Conservation (phyloP, 2,113 vertebrate genomes). For the Nettapus auritus region DNA sequence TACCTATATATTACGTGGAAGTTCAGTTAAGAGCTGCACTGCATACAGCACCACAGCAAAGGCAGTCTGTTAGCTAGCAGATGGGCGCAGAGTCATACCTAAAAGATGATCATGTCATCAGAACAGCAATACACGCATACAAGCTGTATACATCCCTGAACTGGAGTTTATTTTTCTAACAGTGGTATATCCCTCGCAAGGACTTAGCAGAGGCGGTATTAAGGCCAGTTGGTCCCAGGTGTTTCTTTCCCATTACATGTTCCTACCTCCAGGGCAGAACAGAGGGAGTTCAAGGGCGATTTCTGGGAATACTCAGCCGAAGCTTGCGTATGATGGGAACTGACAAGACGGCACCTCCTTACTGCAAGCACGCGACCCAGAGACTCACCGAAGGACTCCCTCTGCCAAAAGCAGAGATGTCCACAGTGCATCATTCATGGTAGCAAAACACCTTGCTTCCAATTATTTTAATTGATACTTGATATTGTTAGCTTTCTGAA, state of each 20-base stretch:
- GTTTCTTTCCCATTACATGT: neutral
- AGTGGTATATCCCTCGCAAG: neutral
- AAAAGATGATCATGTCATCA: neutral
- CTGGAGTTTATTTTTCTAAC: neutral
- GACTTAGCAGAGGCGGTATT: neutral
- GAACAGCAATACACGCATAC: neutral
- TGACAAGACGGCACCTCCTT: neutral
- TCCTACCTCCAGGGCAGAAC: neutral
- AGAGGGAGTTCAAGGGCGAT: neutral
- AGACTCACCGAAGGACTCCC: neutral
- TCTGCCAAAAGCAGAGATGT: neutral
- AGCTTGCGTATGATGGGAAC: neutral
- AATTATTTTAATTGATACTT: neutral
- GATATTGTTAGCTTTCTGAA: neutral
- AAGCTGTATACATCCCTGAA: neutral
- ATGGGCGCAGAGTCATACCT: neutral
- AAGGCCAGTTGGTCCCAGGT: conserved; percentile 36
- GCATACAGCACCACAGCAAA: neutral
- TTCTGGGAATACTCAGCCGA: neutral
- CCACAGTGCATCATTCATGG: too few relatives aligned
- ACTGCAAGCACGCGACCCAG: neutral
- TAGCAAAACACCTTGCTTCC: neutral
- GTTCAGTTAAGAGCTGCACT: neutral
- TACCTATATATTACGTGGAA: neutral
- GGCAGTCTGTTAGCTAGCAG: neutral